Evolutionary conservation across 2,888 invertebrate genomes (phyloP).

Genomic region (Caenorhabditis virilis): DNA sequence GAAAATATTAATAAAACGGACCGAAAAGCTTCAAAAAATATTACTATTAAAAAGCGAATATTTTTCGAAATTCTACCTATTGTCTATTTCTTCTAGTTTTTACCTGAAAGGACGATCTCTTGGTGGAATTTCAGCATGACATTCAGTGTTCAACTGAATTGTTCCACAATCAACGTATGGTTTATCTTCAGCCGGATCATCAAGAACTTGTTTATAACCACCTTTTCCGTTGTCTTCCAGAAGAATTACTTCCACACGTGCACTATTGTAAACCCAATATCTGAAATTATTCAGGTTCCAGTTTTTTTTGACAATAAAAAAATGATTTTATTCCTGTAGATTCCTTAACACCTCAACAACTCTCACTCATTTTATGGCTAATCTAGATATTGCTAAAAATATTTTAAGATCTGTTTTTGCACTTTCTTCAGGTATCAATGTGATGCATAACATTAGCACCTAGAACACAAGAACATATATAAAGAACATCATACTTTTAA

Average conservation of each 20-base stretch:
- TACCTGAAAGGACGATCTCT: conserved; percentile 59
- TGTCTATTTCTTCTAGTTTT: too few species aligned
- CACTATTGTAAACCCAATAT: conserved; percentile 67
- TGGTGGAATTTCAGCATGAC: conserved; percentile 61
- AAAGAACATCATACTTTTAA: too few species aligned
- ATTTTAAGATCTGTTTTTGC: background rate
- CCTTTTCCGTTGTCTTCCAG: conserved; percentile 54
- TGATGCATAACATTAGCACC: too few species aligned
- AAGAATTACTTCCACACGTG: conserved; percentile 65
- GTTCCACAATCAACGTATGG: conserved; percentile 67
- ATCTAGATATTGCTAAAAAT: too few species aligned
- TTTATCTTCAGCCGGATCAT: conserved; percentile 54
- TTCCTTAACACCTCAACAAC: too few species aligned
- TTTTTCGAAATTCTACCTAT: too few species aligned
- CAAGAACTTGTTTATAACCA: conserved; percentile 40
- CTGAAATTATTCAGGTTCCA: conserved; percentile 31
- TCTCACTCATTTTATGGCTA: too few species aligned
- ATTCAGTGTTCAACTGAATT: conserved; percentile 54
- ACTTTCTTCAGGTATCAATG: background rate
- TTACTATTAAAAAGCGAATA: too few species aligned
- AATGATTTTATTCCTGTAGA: too few species aligned
- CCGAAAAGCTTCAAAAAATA: too few species aligned
- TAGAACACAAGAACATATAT: too few species aligned
- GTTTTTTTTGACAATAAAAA: too few species aligned
- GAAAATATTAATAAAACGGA: background rate